Percentiles rank a stretch among this genome's conserved stretches.
These are phyloP conservation scores for Tetrax tetrax DNA, from an alignment of 2,113 vertebrate species.

Conservation along the genomic window DNA sequence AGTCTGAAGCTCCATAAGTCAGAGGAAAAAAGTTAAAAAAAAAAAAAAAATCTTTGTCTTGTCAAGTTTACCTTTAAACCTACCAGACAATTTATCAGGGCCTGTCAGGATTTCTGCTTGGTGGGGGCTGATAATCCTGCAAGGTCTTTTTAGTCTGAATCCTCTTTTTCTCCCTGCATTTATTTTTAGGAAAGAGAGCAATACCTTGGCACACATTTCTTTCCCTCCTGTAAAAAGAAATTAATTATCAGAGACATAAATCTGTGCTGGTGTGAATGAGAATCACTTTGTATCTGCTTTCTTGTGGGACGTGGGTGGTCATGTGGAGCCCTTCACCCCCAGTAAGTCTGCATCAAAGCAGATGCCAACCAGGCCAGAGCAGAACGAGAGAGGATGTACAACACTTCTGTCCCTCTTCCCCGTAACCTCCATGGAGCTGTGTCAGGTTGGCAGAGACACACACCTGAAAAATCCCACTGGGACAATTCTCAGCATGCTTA, in stretches of 20 bases:
- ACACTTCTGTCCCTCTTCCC: rapidly evolving
- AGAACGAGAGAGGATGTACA: not conserved
- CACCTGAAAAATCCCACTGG: not conserved
- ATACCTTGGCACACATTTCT: not conserved
- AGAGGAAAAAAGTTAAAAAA: not conserved
- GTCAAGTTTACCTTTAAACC: not conserved
- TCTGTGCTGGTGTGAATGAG: not conserved
- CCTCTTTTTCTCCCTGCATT: not conserved
- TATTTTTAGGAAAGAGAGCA: not conserved
- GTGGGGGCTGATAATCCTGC: not conserved
- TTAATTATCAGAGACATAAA: not conserved
- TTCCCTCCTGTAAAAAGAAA: not conserved
- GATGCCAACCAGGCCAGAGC: not conserved
- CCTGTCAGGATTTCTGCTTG: not conserved
- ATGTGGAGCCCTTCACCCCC: not conserved
- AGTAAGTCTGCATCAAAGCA: not conserved
- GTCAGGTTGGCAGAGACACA: not conserved
- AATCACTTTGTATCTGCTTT: not conserved
- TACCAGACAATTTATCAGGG: not conserved
- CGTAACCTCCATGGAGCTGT: not conserved
- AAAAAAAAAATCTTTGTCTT: not conserved
- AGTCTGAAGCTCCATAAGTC: not conserved
- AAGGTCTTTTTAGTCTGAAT: not conserved
- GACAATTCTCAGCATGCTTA: not conserved
- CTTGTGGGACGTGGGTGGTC: too few relatives aligned